Percentiles rank a stretch among this genome's conserved stretches.
These are phyloP conservation scores for Chamaetylas fuelleborni DNA, from an alignment of 2,113 vertebrate species.

Conservation along the genomic window DNA sequence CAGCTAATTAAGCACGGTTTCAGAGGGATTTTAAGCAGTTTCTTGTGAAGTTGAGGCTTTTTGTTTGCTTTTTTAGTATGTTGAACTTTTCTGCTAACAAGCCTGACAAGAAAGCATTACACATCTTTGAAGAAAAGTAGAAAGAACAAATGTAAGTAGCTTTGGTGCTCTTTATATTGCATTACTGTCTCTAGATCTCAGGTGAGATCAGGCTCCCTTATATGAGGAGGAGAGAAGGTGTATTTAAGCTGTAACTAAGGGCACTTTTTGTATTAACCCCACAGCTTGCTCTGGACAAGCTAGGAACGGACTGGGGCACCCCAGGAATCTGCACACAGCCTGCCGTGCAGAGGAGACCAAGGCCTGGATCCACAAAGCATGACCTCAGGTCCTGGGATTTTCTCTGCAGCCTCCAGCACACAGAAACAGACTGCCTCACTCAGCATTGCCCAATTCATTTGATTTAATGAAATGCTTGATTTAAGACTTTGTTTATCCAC, in stretches of 20 bases:
- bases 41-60: neutral
- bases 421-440: neutral
- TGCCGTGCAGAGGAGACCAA: neutral
- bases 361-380: neutral
- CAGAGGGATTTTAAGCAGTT: neutral
- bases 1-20: conserved; percentile 19
- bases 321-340: neutral
- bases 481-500: neutral
- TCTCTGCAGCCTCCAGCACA: neutral
- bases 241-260: neutral
- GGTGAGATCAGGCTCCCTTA: neutral
- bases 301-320: accelerated
- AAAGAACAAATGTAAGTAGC: neutral
- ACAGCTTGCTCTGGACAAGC: neutral
- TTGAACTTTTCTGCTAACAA: neutral
- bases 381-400: neutral
- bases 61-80: neutral
- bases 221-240: neutral
- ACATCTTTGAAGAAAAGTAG: neutral
- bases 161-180: neutral
- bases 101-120: neutral
- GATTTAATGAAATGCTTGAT: neutral
- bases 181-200: neutral
- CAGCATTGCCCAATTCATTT: neutral
- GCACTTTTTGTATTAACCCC: neutral